A percentile compares a stretch with the other conserved stretches of the same genome.
phyloP scores from a whole-genome alignment of 2,113 vertebrate species.

The Labrus mixtus region DNA sequence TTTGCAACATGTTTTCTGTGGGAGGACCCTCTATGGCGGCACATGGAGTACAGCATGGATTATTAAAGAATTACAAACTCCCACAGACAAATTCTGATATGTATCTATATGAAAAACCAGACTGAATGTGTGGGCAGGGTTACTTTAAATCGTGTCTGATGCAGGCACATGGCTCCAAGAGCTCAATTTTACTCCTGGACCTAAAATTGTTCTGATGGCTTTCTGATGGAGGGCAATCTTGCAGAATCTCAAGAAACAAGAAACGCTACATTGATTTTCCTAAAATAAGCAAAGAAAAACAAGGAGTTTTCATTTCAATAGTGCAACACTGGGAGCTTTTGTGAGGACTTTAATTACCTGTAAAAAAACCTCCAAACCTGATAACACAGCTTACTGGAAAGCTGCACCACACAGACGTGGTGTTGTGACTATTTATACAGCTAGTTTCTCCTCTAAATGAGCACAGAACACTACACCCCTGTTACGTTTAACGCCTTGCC shows the following conservation, averaged over 20 bases:
- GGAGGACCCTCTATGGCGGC: not conserved
- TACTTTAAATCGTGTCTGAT: not conserved
- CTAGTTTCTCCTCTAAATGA: slow-evolving; percentile 6
- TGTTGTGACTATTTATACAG: not conserved
- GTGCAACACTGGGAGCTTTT: not conserved
- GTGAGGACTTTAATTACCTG: not conserved
- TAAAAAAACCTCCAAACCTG: not conserved
- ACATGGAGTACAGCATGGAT: not conserved
- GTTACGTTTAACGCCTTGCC: slow-evolving; percentile 45
- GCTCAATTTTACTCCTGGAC: not conserved
- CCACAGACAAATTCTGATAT: not conserved
- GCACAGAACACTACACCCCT: slow-evolving; percentile 1
- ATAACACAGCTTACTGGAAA: not conserved
- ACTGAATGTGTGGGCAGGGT: slow-evolving; percentile 6
- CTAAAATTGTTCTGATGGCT: not conserved
- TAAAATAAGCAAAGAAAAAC: not conserved
- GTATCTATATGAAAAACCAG: not conserved
- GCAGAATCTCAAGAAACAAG: not conserved
- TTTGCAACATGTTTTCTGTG: not conserved
- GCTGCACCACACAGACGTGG: no score
- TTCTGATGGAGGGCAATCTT: not conserved
- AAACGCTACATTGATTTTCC: not conserved
- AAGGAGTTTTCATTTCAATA: not conserved
- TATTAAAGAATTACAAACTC: not conserved
- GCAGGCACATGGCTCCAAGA: not conserved